Evolutionary conservation across 2,888 invertebrate species (phyloP), one percentile per base, ranked within the genome.

Genomic region (Pinctada fucata): DNA sequence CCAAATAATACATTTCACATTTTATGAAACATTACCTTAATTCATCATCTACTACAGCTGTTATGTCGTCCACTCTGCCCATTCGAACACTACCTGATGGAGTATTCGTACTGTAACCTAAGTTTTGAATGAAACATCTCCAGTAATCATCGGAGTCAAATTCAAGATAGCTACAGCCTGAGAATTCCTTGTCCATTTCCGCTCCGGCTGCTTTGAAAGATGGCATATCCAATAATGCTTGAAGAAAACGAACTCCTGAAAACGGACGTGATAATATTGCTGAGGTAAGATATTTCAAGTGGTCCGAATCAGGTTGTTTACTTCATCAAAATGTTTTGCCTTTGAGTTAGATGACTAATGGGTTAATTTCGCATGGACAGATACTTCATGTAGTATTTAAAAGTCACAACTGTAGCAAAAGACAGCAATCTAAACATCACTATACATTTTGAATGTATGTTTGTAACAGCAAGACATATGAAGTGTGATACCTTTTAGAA

Each of bases 21-120:
- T 31, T 3, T 31, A 3, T 45, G 31, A 67, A 67, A 4, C 10
- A 0, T 31, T 6, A 75, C 75, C 75, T 69, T 63, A 75, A 48
- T 47, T n/a, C 10, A 49, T 16, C 47, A 69, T 75, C 75, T n/a
- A 75, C 68, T 3, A 75, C 75, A 50, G 75, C 67, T n/a, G 63
- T 69, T 5, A n/a, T 58, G 63, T 75, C 75, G 16, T 68, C 68
- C 8, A 47, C 16, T 58, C 63, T 63, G 2, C 75, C 75, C 75
- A 75, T 75, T 47, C 49, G 45, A 13, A 51, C 68, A 52, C 67
- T 75, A 4, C 75, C 75, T 6, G 51, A 47, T 3, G 67, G n/a
- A 45, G 68, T 47, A 8, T 58, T 48, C 49, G 52, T 10, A 49
- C 69, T 69, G 63, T 52, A 75, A 8, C 69, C 75, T 10, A 68